Evolutionary conservation across 2,888 invertebrate species (phyloP), one percentile per base, ranked within the genome.

Genomic region (Rotaria macrura): DNA sequence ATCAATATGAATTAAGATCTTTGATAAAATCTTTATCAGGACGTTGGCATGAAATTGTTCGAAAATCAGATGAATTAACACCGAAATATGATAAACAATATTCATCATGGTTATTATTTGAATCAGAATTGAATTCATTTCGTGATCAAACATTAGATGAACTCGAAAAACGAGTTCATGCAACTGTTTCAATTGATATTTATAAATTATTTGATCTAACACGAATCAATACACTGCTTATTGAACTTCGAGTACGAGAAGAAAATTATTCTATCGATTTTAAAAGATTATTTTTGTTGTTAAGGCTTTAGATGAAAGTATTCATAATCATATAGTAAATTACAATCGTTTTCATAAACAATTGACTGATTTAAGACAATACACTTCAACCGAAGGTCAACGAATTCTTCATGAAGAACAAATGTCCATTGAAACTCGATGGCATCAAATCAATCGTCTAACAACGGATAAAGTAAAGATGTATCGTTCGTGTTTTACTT

Each of bases 321-420:
- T 79, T 79, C 74, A 43, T 43, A 20, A 79, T 79, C 74, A 79
- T 43, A 79, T 43, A 79, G 23, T 43, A 2, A 79, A 43, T 79
- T 79, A 79, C n/a, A 79, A 79, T 79, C 74, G 74, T 43, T 40
- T 79, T 43, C 40, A 79, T 79, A 79, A 79, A 79, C 74, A 79
- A 79, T 79, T 79, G 25, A 43, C 10, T 79, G 74, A 79, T 25
- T 23, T 79, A 79, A 23, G 74, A 79, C 74, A 79, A 43, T 79
- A 40, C 25, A 79, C 17, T 20, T 79, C 74, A 10, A 23, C 43
- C 25, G 74, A 79, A 79, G 74, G 74, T 25, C 74, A 79, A 79
- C 74, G 74, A 23, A 23, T n/a, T 25, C 38, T 79, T 43, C 74
- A 79, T n/a, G 74, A 79, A 43, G 74, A 79, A 43, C 74, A 79